Percentiles rank a stretch among this genome's conserved stretches.
Conservation (phyloP, 2,113 vertebrate species). For the Alligator mississippiensis region DNA sequence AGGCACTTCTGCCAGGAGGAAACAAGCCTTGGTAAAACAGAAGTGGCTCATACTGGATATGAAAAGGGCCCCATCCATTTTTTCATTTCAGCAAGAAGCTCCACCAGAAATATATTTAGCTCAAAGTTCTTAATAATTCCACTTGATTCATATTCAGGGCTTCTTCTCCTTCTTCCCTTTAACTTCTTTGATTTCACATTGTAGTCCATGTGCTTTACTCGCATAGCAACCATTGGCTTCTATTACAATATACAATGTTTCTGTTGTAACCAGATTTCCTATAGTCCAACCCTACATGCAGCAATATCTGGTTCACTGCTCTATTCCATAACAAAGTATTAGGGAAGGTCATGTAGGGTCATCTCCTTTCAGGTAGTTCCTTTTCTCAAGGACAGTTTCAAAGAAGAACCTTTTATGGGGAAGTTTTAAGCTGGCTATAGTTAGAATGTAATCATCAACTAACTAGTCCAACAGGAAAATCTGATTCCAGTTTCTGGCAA, state of each 20-base stretch:
- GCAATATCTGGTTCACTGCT: background rate
- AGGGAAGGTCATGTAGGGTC: background rate
- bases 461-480: background rate
- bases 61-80: slow-evolving; percentile 31
- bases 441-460: background rate
- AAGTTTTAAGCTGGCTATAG: background rate
- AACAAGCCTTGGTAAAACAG: slow-evolving; percentile 56
- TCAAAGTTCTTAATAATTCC: slow-evolving; percentile 2
- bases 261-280: background rate
- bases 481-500: background rate
- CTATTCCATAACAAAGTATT: background rate
- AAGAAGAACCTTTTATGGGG: background rate
- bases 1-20: slow-evolving; percentile 55
- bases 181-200: accelerated
- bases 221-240: background rate
- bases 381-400: background rate
- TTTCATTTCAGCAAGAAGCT: slow-evolving; percentile 27
- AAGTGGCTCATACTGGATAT: slow-evolving; percentile 61
- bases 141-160: background rate
- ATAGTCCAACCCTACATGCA: background rate
- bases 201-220: background rate
- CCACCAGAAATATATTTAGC: slow-evolving; percentile 19
- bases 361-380: background rate
- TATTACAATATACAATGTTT: background rate
- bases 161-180: too few relatives aligned